Conservation (phyloP, 2,113 vertebrate genomes). For the Phainopepla nitens region DNA sequence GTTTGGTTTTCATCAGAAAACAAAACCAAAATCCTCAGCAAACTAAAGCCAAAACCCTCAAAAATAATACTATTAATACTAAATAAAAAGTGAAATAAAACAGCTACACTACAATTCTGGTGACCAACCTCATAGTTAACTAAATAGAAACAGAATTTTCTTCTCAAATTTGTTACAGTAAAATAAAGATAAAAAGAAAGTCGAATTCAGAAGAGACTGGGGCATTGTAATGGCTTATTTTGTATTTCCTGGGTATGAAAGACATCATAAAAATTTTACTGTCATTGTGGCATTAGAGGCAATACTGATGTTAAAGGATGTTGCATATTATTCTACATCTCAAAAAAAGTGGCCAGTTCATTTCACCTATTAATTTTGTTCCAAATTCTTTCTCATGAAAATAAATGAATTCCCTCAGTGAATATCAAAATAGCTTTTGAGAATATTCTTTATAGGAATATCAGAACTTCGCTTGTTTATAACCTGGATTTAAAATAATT, state of each 20-base stretch:
- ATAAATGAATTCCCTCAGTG: background rate
- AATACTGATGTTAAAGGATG: background rate
- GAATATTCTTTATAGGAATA: background rate
- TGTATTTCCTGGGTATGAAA: background rate
- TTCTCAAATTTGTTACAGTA: background rate
- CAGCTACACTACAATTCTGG: background rate
- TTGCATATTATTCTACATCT: background rate
- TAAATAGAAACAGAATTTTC: background rate
- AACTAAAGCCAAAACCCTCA: background rate
- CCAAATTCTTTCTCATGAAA: background rate
- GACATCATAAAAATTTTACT: background rate
- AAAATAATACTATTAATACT: background rate
- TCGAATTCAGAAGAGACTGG: background rate
- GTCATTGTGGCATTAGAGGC: background rate
- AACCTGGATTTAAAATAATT: background rate
- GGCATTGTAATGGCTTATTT: background rate
- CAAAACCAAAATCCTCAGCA: rapidly evolving
- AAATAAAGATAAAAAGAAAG: background rate
- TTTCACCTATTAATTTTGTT: background rate
- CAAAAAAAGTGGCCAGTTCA: background rate
- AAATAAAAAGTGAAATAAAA: background rate
- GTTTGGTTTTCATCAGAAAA: background rate
- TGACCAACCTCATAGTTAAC: background rate
- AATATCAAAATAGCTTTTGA: background rate
- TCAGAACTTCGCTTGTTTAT: background rate